Percentiles rank a stretch among this genome's conserved stretches.
Evolutionary conservation across 2,113 vertebrate genomes (phyloP).

Genomic region (Emydocephalus ijimae): DNA sequence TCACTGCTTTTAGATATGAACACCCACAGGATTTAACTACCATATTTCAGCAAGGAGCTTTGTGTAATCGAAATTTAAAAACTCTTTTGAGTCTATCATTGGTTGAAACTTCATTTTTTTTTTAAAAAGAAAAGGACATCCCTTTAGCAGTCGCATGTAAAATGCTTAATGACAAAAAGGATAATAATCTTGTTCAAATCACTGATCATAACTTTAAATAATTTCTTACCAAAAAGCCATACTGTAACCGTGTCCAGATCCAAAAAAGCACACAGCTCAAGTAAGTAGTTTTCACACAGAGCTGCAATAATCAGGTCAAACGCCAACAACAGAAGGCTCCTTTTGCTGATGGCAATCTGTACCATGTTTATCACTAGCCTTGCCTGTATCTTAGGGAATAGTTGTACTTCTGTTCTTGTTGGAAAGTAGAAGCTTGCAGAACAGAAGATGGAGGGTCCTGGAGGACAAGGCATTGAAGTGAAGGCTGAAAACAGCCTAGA

Average conservation of each 20-base stretch:
- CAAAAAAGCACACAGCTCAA: neutral
- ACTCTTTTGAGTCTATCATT: slow-evolving; percentile 23
- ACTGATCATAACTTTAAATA: neutral
- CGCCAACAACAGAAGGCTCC: neutral
- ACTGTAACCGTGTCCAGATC: neutral
- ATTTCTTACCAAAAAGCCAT: neutral
- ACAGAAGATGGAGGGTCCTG: neutral
- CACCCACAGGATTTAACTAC: neutral
- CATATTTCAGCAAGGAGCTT: neutral
- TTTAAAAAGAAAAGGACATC: neutral
- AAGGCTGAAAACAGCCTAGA: neutral
- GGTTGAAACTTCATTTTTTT: slow-evolving; percentile 8
- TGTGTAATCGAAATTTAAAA: slow-evolving; percentile 19
- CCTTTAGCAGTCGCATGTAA: neutral
- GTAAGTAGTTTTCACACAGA: neutral
- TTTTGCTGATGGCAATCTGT: neutral
- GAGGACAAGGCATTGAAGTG: neutral
- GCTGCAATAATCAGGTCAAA: neutral
- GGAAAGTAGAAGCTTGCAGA: neutral
- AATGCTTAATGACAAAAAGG: neutral
- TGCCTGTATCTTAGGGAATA: neutral
- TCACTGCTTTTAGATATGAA: slow-evolving; percentile 32
- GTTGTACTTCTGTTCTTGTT: neutral
- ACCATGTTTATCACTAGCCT: neutral
- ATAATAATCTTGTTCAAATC: neutral